These are phyloP conservation scores for Thunnus maccoyii DNA, from an alignment of 2,113 vertebrate genomes.

Conservation along the genomic window DNA sequence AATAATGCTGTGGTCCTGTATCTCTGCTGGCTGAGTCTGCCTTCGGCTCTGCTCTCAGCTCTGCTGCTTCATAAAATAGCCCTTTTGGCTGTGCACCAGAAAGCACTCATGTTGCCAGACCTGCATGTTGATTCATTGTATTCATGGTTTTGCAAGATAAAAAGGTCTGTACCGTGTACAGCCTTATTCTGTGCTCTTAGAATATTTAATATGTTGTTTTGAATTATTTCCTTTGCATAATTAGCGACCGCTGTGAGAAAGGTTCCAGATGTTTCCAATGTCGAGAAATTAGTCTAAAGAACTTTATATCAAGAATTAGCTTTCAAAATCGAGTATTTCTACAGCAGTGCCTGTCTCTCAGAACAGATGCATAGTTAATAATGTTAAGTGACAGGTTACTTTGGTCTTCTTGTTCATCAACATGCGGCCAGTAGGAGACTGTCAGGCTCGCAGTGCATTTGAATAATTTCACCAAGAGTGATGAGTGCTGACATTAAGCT, in stretches of 20 bases:
- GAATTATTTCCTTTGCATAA: constrained; percentile 8
- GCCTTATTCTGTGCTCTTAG: background rate
- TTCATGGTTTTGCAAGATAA: constrained; percentile 54
- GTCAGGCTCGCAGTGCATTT: constrained; percentile 14
- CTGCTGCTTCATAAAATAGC: constrained; percentile 55
- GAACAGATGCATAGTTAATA: background rate
- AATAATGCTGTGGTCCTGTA: constrained; percentile 46
- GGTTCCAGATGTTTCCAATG: background rate
- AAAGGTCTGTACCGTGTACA: constrained; percentile 1
- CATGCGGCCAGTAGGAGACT: background rate
- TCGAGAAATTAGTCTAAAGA: background rate
- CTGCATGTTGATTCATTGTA: constrained; percentile 40
- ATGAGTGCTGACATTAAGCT: constrained; percentile 34
- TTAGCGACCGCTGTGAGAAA: background rate
- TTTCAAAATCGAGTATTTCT: background rate
- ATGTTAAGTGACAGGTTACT: constrained; percentile 12
- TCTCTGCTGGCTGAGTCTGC: constrained; percentile 41
- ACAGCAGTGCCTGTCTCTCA: no score
- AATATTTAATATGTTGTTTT: constrained; percentile 4
- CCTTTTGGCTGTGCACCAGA: constrained; percentile 60
- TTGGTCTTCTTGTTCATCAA: background rate
- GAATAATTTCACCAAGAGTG: constrained; percentile 34
- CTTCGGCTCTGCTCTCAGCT: constrained; percentile 19
- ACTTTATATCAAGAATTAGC: background rate
- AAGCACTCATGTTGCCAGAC: constrained; percentile 44